phyloP scores from a whole-genome alignment of 2,888 invertebrate genomes.

The Bellardia bayeri region DNA sequence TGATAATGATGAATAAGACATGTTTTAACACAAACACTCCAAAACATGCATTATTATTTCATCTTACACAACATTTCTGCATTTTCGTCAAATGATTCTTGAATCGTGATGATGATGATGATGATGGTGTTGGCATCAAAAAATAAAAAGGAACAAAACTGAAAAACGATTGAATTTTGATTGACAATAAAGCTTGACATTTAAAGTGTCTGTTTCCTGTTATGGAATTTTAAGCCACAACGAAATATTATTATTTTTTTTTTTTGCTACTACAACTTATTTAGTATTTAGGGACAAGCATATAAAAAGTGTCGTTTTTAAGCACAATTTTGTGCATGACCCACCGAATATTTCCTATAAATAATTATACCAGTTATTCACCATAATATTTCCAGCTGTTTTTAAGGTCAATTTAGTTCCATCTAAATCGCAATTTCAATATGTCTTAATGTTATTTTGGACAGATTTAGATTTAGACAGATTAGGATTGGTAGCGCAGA shows the following conservation, averaged over 20 bases:
- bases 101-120: slow-evolving; percentile 43
- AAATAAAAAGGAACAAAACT: slow-evolving; percentile 2
- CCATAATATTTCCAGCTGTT: too few relatives aligned
- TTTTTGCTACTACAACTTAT: slow-evolving; percentile 7
- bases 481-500: too few relatives aligned
- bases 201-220: slow-evolving; percentile 82
- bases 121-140: background rate
- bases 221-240: slow-evolving; percentile 67
- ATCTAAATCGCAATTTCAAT: too few relatives aligned
- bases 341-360: background rate
- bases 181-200: slow-evolving; percentile 83
- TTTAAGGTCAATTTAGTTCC: too few relatives aligned
- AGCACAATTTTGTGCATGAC: background rate
- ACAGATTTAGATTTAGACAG: too few relatives aligned
- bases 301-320: slow-evolving; percentile 5
- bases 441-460: too few relatives aligned
- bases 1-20: slow-evolving; percentile 60
- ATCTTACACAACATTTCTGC: slow-evolving; percentile 33
- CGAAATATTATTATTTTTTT: background rate
- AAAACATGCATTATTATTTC: slow-evolving; percentile 31
- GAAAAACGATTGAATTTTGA: slow-evolving; percentile 81
- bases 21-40: slow-evolving; percentile 13
- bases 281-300: slow-evolving; percentile 2
- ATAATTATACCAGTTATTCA: too few relatives aligned
- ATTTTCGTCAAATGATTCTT: slow-evolving; percentile 34